Conservation (phyloP, 2,888 invertebrate genomes). For the Taenaris catops region DNA sequence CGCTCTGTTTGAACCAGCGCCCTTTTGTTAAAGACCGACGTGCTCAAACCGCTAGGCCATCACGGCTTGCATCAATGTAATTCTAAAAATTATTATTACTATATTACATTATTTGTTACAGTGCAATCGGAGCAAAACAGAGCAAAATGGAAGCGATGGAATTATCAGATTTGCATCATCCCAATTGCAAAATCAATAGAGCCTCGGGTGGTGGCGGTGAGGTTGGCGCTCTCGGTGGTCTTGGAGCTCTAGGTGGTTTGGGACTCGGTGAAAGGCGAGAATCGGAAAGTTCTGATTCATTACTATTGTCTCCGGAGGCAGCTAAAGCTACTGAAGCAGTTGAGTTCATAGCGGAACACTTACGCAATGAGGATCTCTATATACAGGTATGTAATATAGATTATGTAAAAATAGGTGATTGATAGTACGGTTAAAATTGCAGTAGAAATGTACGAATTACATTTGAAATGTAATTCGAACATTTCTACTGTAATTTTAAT, state of each 20-base stretch:
- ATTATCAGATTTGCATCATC: slow-evolving; percentile 95
- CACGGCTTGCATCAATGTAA: too few relatives aligned
- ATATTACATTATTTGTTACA: too few relatives aligned
- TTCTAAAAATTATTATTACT: slow-evolving; percentile 18
- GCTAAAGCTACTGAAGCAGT: slow-evolving; percentile 98
- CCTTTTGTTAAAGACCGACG: too few relatives aligned
- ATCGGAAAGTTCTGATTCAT: slow-evolving; percentile 94
- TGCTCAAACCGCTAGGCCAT: too few relatives aligned
- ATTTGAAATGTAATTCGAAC: too few relatives aligned
- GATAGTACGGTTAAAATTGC: too few relatives aligned
- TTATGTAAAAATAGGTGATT: too few relatives aligned
- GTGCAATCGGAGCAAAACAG: slow-evolving; percentile 85
- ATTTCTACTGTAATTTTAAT: too few relatives aligned
- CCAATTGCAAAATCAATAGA: slow-evolving; percentile 96
- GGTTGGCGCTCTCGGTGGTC: slow-evolving; percentile 70
- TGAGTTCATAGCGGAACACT: slow-evolving; percentile 98
- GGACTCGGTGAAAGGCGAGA: slow-evolving; percentile 88
- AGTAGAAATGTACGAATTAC: too few relatives aligned
- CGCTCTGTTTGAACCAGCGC: too few relatives aligned
- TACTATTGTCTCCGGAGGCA: slow-evolving; percentile 94
- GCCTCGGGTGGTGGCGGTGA: slow-evolving; percentile 81
- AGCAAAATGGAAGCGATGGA: slow-evolving; percentile 97
- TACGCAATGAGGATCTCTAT: slow-evolving; percentile 98
- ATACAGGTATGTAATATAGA: too few relatives aligned
- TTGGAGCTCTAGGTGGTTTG: slow-evolving; percentile 81